A percentile compares a stretch with the other conserved stretches of the same genome.
Conservation (phyloP, 2,113 vertebrate species). For the Ramphastos sulfuratus region DNA sequence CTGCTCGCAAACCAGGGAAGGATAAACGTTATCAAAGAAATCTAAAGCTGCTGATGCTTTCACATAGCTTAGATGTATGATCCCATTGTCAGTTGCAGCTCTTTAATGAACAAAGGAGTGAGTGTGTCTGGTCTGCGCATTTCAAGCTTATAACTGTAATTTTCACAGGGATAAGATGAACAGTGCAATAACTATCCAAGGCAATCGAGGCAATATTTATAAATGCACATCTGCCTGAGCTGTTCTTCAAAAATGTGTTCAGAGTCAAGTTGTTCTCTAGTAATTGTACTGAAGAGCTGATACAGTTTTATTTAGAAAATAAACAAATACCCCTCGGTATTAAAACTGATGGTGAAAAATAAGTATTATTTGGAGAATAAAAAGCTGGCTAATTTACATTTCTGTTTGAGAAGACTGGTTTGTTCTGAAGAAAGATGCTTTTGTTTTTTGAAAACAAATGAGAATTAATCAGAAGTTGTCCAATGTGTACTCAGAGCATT, state of each 20-base stretch:
- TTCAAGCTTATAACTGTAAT: background rate
- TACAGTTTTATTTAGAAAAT: conserved; percentile 11
- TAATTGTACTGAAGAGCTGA: background rate
- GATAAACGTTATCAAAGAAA: background rate
- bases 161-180: background rate
- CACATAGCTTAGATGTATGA: background rate
- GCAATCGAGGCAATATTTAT: background rate
- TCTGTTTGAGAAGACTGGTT: background rate
- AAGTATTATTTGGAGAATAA: background rate
- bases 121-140: background rate
- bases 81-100: background rate
- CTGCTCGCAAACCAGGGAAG: background rate
- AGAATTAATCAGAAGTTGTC: background rate
- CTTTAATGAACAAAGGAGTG: background rate
- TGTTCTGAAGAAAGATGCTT: background rate
- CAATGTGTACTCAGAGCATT: background rate
- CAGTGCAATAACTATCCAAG: background rate
- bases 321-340: background rate
- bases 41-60: background rate
- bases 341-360: background rate
- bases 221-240: background rate
- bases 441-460: background rate
- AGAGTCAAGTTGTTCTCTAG: background rate
- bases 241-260: background rate
- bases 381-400: background rate